phyloP scores from a whole-genome alignment of 2,113 vertebrate species.

The Calyptomena viridis region DNA sequence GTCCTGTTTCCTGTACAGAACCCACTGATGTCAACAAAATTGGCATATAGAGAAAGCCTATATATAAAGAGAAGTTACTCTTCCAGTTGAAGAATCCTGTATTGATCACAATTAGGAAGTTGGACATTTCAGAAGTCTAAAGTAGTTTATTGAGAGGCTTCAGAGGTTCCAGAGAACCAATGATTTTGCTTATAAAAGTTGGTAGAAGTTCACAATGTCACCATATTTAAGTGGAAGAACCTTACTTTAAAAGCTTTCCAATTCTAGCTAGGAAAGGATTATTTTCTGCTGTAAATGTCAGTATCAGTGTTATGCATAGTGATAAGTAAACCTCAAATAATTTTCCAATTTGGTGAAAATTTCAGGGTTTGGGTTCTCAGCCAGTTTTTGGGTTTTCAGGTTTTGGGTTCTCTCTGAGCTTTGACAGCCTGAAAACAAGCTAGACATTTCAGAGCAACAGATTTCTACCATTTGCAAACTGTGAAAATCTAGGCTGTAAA shows the following conservation, averaged over 20 bases:
- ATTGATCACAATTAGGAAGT: background rate
- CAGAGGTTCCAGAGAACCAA: background rate
- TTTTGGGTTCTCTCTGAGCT: background rate
- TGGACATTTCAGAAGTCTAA: background rate
- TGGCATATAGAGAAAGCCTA: background rate
- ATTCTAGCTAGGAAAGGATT: background rate
- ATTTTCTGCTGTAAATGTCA: background rate
- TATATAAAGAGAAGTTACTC: background rate
- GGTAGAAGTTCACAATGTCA: background rate
- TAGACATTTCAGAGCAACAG: conserved; percentile 8
- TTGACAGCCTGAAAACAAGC: conserved; percentile 16
- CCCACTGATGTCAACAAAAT: background rate
- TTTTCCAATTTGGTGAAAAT: background rate
- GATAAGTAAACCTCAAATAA: background rate
- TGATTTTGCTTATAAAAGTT: background rate
- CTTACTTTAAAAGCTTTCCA: background rate
- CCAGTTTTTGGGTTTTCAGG: background rate
- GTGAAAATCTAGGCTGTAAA: background rate
- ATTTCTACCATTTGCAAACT: conserved; percentile 20
- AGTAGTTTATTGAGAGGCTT: background rate
- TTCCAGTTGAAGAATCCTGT: background rate
- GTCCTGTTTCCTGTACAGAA: background rate
- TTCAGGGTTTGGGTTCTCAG: background rate
- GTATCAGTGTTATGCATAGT: background rate
- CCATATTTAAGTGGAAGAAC: background rate